Evolutionary conservation across 2,888 invertebrate species (phyloP).

Genomic region (Cephus nigrinus): DNA sequence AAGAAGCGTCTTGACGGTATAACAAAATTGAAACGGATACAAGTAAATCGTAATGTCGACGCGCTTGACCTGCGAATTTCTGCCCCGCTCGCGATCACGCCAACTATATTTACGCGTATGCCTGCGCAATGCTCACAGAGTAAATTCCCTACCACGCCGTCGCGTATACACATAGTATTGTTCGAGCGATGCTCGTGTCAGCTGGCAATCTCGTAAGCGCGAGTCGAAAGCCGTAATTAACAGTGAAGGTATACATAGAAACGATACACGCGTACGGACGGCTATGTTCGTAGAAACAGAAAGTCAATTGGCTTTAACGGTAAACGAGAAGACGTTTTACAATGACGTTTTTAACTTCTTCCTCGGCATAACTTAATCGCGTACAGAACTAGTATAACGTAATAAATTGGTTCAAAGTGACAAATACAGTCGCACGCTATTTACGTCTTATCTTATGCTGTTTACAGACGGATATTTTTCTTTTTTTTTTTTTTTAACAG

Average conservation of each 20-base stretch:
- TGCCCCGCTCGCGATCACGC: background rate
- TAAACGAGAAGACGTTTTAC: background rate
- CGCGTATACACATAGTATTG: background rate
- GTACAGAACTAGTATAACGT: background rate
- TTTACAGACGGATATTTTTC: background rate
- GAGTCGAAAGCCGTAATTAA: background rate
- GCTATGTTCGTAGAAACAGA: background rate
- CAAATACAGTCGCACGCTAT: background rate
- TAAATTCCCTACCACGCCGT: background rate
- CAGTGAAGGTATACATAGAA: background rate
- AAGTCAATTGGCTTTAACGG: background rate
- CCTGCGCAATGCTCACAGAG: background rate
- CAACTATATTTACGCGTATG: background rate
- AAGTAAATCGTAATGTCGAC: background rate
- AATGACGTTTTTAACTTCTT: background rate
- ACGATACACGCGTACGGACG: background rate
- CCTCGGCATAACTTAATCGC: background rate
- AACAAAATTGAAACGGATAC: background rate
- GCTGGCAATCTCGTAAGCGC: background rate
- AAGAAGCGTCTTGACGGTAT: background rate
- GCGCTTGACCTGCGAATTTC: background rate
- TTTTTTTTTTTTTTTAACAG: background rate
- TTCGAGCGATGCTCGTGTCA: background rate
- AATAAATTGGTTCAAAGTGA: background rate
- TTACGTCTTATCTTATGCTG: background rate